Evolutionary conservation across 1,140 invertebrate genomes (phyloP).

Genomic region (Vanessa atalanta): DNA sequence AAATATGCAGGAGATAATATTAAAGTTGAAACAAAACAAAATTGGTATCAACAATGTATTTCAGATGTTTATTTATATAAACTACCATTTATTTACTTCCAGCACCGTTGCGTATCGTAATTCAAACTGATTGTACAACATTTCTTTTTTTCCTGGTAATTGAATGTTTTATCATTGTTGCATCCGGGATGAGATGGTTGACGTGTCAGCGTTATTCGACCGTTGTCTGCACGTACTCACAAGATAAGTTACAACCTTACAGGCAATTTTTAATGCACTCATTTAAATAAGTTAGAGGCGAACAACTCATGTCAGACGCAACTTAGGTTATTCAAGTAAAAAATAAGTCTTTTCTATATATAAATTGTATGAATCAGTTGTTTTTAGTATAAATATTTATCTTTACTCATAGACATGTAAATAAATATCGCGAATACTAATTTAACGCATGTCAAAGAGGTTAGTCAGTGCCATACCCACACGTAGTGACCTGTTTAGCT

Average conservation of each 20-base stretch:
- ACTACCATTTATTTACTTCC: background rate
- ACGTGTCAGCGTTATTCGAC: conserved; percentile 25
- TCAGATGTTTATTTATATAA: background rate
- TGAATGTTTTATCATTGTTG: conserved; percentile 39
- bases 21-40: too few relatives aligned
- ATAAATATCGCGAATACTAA: background rate
- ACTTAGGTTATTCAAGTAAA: too few relatives aligned
- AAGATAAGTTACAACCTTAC: conserved; percentile 16
- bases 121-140: conserved; percentile 26
- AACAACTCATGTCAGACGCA: too few relatives aligned
- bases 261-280: conserved; percentile 7
- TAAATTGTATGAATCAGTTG: too few relatives aligned
- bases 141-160: conserved; percentile 43
- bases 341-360: too few relatives aligned
- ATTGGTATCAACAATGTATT: too few relatives aligned
- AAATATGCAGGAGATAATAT: too few relatives aligned
- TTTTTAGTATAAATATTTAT: background rate
- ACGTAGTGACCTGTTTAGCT: conserved; percentile 38
- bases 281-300: background rate
- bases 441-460: conserved; percentile 16
- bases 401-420: background rate
- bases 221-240: conserved; percentile 24
- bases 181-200: conserved; percentile 38
- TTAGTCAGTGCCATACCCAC: conserved; percentile 23
- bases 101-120: background rate